Evolutionary conservation across 1,140 invertebrate genomes (phyloP), one percentile per base, ranked within the genome.

Genomic region (Lutraria rhynchaena): DNA sequence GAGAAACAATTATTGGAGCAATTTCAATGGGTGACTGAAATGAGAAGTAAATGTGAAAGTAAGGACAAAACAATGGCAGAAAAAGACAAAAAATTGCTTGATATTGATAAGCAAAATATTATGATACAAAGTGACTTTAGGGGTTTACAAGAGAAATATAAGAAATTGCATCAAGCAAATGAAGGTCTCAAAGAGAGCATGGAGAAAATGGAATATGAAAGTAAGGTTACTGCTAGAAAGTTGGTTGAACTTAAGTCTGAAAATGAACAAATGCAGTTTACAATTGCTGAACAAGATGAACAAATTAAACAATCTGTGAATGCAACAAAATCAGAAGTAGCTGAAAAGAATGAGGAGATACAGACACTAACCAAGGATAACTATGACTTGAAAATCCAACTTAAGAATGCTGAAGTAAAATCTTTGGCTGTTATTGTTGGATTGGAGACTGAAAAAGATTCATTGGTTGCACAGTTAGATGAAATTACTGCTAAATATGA

Each of bases 381-480:
- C 19, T 65, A 65, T 53, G 46, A 77, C 35, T 27, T 63, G 19
- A 77, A 77, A 19, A 41, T 77, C 44, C 74, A 77, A 35, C 60
- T 77, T 13, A 77, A 77, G 35, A 65, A 77, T 63, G 74, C 74
- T 29, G 74, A 77, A 65, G 65, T 80, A 11, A 80, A 80, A 44
- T 60, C 63, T 24, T 35, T 69, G 15, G 76, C 76, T 58, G 63
- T 80, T 4, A 46, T 80, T 69, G 76, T 70, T 41, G 65, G 63
- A 58, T 49, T 80, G 46, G 76, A 80, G 60, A 70, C 76, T 17
- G 76, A 80, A 67, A 80, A 70, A 60, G 74, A 77, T 65, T 63
- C 57, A 53, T 44, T 77, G 9, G 46, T 33, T 24, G 17, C 24
- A n/a, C 57, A 53, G n/a, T 17, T 77, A 15, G 31, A 77, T 29